Conservation (phyloP, 2,888 invertebrate genomes). For the Agrotis clavis region DNA sequence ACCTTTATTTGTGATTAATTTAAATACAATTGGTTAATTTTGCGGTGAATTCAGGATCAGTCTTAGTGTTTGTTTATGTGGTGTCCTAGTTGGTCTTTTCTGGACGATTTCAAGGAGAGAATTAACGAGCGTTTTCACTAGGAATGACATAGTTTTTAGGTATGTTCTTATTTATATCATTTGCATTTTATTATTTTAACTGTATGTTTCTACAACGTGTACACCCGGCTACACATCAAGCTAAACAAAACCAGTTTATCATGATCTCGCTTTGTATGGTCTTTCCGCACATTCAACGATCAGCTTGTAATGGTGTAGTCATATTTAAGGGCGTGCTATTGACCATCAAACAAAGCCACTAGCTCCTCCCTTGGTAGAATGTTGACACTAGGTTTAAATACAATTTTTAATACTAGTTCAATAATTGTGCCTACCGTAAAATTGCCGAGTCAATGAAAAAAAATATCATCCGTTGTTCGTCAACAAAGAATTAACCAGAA, state of each 20-base stretch:
- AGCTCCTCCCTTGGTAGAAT: too few species aligned
- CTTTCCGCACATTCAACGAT: too few species aligned
- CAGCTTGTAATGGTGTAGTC: too few species aligned
- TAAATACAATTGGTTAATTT: not conserved
- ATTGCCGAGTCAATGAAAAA: not conserved
- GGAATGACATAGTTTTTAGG: not conserved
- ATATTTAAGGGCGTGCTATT: too few species aligned
- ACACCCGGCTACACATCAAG: too few species aligned
- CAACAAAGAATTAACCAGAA: not conserved
- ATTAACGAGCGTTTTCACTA: slow-evolving; percentile 5
- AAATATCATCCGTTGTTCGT: not conserved
- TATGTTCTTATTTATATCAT: not conserved
- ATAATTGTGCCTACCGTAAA: not conserved
- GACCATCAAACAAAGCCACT: too few species aligned
- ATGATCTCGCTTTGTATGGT: too few species aligned
- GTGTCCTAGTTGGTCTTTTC: not conserved
- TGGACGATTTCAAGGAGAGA: not conserved
- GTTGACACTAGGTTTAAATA: not conserved
- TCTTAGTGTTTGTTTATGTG: not conserved
- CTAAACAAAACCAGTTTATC: too few species aligned
- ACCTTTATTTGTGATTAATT: not conserved
- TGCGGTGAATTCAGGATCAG: not conserved
- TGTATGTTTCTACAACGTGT: not conserved
- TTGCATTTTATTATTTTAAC: not conserved
- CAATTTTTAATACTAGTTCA: not conserved